Percentiles rank a stretch among this genome's conserved stretches.
Conservation (phyloP, 2,113 vertebrate genomes). For the Cyanoliseus patagonus region DNA sequence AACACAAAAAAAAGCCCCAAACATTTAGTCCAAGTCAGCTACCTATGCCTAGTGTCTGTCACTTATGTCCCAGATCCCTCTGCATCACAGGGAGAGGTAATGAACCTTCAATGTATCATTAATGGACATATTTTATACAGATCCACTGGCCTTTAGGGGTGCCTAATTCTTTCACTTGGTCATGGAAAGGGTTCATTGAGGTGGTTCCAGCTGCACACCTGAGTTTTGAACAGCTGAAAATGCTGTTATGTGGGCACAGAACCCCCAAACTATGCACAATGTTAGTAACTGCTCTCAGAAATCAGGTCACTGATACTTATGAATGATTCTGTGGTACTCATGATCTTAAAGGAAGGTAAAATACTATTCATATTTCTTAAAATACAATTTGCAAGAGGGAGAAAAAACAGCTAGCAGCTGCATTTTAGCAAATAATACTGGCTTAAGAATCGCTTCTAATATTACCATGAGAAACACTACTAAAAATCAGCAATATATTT, state of each 20-base stretch:
- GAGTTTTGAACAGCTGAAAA: neutral
- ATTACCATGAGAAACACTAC: neutral
- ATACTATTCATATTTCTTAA: neutral
- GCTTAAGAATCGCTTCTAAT: neutral
- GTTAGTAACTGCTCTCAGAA: neutral
- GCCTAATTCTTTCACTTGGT: neutral
- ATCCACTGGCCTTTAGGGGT: neutral
- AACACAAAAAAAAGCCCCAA: neutral
- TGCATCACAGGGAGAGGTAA: neutral
- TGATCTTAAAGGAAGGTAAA: neutral
- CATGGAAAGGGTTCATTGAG: neutral
- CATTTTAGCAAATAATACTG: neutral
- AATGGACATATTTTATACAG: neutral
- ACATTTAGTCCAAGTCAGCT: neutral
- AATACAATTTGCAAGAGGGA: neutral
- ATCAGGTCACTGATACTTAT: neutral
- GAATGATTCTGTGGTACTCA: neutral
- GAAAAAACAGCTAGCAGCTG: neutral
- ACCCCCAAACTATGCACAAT: accelerated
- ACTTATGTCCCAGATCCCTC: neutral
- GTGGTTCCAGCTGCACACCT: neutral
- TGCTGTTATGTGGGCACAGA: neutral
- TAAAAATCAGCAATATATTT: neutral
- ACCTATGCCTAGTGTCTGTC: neutral
- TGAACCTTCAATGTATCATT: neutral